Conservation (phyloP, 2,888 invertebrate species). For the Agriopis leucophaearia region DNA sequence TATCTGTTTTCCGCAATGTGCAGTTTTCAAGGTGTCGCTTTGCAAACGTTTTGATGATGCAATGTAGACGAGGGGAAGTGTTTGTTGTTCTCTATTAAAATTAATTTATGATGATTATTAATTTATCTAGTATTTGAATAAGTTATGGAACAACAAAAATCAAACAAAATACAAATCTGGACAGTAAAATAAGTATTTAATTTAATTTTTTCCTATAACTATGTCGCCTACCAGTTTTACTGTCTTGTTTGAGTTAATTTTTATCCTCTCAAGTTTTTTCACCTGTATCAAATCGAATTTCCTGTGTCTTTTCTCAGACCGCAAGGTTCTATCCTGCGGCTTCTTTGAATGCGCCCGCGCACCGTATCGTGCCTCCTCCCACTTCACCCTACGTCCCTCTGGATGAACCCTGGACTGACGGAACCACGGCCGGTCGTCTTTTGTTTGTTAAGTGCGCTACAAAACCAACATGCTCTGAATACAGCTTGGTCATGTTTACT, state of each 20-base stretch:
- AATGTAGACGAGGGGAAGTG: background rate
- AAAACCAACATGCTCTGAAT: conserved; percentile 75
- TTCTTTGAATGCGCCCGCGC: conserved; percentile 76
- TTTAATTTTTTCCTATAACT: background rate
- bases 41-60: conserved; percentile 7
- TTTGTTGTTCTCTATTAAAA: too few relatives aligned
- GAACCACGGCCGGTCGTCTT: conserved; percentile 68
- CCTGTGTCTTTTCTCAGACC: conserved; percentile 65
- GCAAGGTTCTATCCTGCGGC: conserved; percentile 74
- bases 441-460: conserved; percentile 79
- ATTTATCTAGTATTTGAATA: too few relatives aligned
- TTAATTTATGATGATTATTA: too few relatives aligned
- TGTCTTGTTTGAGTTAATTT: conserved; percentile 4
- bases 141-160: too few relatives aligned
- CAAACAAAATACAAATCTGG: too few relatives aligned
- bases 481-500: conserved; percentile 56
- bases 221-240: background rate
- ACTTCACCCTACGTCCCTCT: conserved; percentile 47
- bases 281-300: conserved; percentile 58
- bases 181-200: too few relatives aligned
- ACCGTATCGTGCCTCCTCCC: conserved; percentile 65
- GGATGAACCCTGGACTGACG: conserved; percentile 48
- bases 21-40: conserved; percentile 21
- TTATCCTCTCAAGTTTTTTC: background rate
- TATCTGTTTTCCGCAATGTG: conserved; percentile 15